Evolutionary conservation across 2,888 invertebrate species (phyloP).

Genomic region (Lochmaea capreae): DNA sequence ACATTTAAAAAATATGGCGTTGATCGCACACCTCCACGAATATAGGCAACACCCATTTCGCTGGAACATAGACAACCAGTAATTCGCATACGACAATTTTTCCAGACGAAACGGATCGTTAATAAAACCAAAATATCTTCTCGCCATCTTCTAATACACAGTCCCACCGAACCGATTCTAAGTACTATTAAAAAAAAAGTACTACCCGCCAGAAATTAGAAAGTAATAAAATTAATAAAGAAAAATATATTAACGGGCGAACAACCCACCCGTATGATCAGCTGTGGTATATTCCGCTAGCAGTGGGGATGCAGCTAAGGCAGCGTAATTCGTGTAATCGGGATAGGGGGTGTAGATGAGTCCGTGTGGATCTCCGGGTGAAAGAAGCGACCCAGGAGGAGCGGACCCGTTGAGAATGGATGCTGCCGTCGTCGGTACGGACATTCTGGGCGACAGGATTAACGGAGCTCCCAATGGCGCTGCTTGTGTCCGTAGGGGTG

Average conservation of each 20-base stretch:
- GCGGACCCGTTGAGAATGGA: slow-evolving; percentile 75
- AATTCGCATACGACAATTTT: background rate
- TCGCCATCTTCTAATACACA: slow-evolving; percentile 16
- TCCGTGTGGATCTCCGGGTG: slow-evolving; percentile 72
- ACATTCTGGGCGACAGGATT: slow-evolving; percentile 91
- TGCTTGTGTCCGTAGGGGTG: slow-evolving; percentile 70
- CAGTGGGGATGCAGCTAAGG: slow-evolving; percentile 82
- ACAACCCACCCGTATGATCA: slow-evolving; percentile 97
- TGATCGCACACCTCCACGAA: too few species aligned
- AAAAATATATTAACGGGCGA: slow-evolving; percentile 75
- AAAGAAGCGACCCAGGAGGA: slow-evolving; percentile 67
- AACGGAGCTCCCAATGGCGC: slow-evolving; percentile 92
- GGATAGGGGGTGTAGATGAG: slow-evolving; percentile 91
- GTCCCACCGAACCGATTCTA: slow-evolving; percentile 36
- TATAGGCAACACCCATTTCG: too few species aligned
- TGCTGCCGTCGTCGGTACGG: slow-evolving; percentile 82
- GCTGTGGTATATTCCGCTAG: slow-evolving; percentile 86
- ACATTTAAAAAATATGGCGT: too few species aligned
- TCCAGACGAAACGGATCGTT: background rate
- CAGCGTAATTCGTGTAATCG: slow-evolving; percentile 92
- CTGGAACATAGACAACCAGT: too few species aligned
- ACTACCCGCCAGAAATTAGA: slow-evolving; percentile 31
- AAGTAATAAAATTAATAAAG: slow-evolving; percentile 26
- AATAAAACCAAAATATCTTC: background rate
- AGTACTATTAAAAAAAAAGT: slow-evolving; percentile 41